Evolutionary conservation across 2,113 vertebrate species (phyloP).

Genomic region (Peucedramus taeniatus): DNA sequence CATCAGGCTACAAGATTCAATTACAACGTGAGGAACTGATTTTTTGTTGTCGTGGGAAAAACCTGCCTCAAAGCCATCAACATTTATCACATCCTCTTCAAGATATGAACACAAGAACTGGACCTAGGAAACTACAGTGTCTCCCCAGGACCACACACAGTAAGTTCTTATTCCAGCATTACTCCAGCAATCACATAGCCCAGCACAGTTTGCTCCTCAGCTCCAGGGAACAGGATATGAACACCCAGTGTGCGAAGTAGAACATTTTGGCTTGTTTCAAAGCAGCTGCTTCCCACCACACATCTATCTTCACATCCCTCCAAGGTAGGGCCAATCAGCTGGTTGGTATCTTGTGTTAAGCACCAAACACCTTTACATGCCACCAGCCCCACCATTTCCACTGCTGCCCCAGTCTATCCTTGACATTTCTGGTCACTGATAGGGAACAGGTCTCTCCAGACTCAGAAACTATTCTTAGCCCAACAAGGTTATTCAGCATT

Average conservation of each 20-base stretch:
- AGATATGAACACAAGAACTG: background rate
- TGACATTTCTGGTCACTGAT: background rate
- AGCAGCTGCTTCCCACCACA: background rate
- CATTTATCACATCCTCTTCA: background rate
- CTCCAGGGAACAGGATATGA: background rate
- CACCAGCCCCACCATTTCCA: background rate
- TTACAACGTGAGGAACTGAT: background rate
- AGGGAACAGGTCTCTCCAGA: background rate
- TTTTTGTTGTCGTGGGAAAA: background rate
- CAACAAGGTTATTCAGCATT: background rate
- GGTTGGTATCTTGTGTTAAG: background rate
- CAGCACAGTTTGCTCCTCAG: background rate
- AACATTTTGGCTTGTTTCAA: background rate
- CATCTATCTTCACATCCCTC: background rate
- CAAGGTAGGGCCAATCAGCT: background rate
- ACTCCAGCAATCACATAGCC: background rate
- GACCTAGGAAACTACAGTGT: background rate
- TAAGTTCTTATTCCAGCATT: background rate
- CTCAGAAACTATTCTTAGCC: background rate
- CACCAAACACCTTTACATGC: background rate
- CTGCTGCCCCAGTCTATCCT: background rate
- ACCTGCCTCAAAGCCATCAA: background rate
- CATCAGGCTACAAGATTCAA: background rate
- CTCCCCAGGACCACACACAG: background rate
- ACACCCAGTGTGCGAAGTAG: background rate